These are phyloP conservation scores for Variabilichromis moorii DNA, from an alignment of 2,113 vertebrate genomes.

Conservation along the genomic window DNA sequence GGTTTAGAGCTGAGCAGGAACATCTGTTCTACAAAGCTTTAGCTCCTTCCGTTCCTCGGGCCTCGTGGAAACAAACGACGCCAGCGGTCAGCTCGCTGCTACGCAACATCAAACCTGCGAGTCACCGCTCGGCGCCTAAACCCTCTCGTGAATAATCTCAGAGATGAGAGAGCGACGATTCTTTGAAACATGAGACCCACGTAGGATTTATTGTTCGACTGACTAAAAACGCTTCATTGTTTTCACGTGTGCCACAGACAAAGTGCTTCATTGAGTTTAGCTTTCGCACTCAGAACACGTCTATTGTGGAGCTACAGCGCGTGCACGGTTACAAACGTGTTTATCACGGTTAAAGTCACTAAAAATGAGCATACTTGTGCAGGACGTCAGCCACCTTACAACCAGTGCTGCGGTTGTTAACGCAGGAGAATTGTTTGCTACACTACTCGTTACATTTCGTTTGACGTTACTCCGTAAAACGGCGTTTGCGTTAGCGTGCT, in stretches of 20 bases:
- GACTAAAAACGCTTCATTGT: neutral
- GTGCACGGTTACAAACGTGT: neutral
- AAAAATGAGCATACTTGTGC: neutral
- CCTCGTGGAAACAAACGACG: constrained; percentile 25
- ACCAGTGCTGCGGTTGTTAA: neutral
- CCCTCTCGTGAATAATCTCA: neutral
- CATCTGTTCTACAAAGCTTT: constrained; percentile 66
- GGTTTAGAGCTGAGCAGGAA: constrained; percentile 59
- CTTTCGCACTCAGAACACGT: neutral
- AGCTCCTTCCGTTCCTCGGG: constrained; percentile 27
- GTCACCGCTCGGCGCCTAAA: neutral
- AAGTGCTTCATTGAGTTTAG: neutral
- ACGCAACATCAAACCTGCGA: neutral
- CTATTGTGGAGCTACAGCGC: neutral
- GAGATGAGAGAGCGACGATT: neutral
- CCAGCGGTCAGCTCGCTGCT: neutral
- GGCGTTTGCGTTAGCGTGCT: neutral
- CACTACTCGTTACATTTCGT: neutral
- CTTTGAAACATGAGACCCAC: neutral
- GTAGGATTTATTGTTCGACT: neutral
- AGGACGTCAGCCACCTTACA: neutral
- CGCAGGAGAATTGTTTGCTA: neutral
- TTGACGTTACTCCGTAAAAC: neutral
- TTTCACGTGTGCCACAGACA: constrained; percentile 1
- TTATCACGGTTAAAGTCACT: neutral